Evolutionary conservation across 35 echinoderm and acorn worm species (phyloP), one percentile per base, ranked within the genome.

Genomic region (Lytechinus variegatus): DNA sequence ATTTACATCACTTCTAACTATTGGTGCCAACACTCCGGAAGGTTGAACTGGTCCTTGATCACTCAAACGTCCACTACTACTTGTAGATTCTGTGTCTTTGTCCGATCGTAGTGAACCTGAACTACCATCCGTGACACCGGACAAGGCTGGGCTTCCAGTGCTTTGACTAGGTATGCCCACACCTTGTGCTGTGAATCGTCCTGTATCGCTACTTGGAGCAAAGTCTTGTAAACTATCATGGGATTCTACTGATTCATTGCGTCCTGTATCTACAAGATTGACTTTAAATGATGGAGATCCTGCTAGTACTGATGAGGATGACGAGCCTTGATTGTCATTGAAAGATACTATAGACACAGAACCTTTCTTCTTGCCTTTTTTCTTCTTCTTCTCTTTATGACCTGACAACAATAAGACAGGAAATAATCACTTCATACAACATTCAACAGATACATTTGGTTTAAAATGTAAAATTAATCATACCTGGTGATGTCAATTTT

Each of bases 331-430:
- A 94, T 92, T 89, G 89, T 97, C 98, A 87, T 98, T 96, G 55
- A 99, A 99, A 29, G 98, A 99, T 51, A 99, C 98, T 4, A 99
- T 99, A 19, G 98, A 99, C 1, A 97, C 95, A 3, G 95, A 86
- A 6, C 95, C 90, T 91, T 98, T 98, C 61, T 99, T 99, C 94
- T 99, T 99, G 79, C 97, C 97, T 95, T 97, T 99, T 94, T 99
- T 99, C 94, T 99, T 99, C 94, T 98, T 98, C 55, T 94, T 96
- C 94, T 99, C 97, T 21, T 95, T 99, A 66, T 94, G 91, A 86
- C 61, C 97, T 98, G 96, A 54, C 96, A 86, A 89, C n/a, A 95
- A 95, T 53, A 86, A 94, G 33, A 44, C 88, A 28, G 94, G 10
- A 95, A 54, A 24, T 4, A 29, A 10, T 90, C 28, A 52, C 52